Base-by-base conservation (phyloP, 1,140 invertebrate genomes). In the Camponotus pennsylvanicus region DNA sequence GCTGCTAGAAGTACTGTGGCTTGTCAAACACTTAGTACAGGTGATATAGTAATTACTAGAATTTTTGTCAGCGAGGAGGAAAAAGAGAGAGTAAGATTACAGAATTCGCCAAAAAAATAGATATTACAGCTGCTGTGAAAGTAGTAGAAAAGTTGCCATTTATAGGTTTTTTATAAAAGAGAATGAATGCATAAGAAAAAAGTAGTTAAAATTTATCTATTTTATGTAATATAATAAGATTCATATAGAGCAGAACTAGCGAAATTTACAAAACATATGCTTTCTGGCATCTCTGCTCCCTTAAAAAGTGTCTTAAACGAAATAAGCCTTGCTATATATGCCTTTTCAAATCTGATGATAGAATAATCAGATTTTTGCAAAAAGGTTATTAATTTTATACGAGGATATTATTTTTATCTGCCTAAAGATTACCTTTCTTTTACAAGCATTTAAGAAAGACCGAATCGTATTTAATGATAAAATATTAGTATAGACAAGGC, bases 31-130 rank as follows among this genome's bases (percentile, higher is more conserved):
- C 95, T 98, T 18, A 98, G 98, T 91, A 99, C 98, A n/a, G 98
- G 98, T 71, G 98, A 98, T 94, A 98, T 99, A 93, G 98, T 98
- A 37, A 98, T 98, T 88, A 98, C 98, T 66, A 98, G 97, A 95
- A 98, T 98, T 89, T 98, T 97, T 94, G 98, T 98, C 94, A 97
- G 97, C 67, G 97, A 98, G 85, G 95, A 94, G 61, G 94, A 95
- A 70, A 94, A 95, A 67, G 94, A 95, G 86, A 92, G 92, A 57
- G 93, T 94, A 86, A 92, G 92, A 89, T 89, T 94, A 88, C 75
- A 93, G 34, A 94, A 94, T 90, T 93, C 94, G 85, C 93, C 93
- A 87, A 94, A 95, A 90, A 94, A 95, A 64, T 91, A 87, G 88
- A 84, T 82, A 75, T 78, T 78, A 82, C 85, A 90, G 76, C 82